phyloP scores from a whole-genome alignment of 2,888 invertebrate species.

The Nephrotoma guestfalica region DNA sequence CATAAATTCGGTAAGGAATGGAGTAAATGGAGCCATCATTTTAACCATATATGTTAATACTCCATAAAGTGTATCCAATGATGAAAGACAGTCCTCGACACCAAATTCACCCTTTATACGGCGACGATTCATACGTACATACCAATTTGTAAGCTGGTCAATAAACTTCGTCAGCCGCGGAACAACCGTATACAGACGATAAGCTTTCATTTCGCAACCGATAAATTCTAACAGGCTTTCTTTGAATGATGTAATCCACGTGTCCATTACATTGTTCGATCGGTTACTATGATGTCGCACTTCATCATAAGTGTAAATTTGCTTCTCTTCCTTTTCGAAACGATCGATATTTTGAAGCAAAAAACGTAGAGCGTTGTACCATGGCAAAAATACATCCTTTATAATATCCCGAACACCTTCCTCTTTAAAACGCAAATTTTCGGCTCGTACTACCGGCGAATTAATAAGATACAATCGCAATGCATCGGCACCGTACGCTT shows the following conservation, averaged over 20 bases:
- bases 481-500: slow-evolving; percentile 95
- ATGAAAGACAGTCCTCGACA: slow-evolving; percentile 61
- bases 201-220: slow-evolving; percentile 84
- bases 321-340: slow-evolving; percentile 52
- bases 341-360: slow-evolving; percentile 84
- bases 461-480: slow-evolving; percentile 90
- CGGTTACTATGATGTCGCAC: slow-evolving; percentile 21
- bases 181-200: slow-evolving; percentile 89
- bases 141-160: slow-evolving; percentile 97
- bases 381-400: slow-evolving; percentile 95
- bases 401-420: slow-evolving; percentile 92
- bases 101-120: slow-evolving; percentile 88
- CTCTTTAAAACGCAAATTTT: slow-evolving; percentile 91
- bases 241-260: slow-evolving; percentile 93
- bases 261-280: slow-evolving; percentile 79
- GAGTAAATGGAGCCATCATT: slow-evolving; percentile 96
- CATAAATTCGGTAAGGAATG: slow-evolving; percentile 90
- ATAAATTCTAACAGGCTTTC: slow-evolving; percentile 84
- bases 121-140: slow-evolving; percentile 90
- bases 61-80: slow-evolving; percentile 75
- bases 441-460: slow-evolving; percentile 95
- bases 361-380: slow-evolving; percentile 90
- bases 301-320: slow-evolving; percentile 41
- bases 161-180: slow-evolving; percentile 90
- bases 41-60: slow-evolving; percentile 79